Conservation (phyloP, 1,140 invertebrate species). For the Plectus sambesii region DNA sequence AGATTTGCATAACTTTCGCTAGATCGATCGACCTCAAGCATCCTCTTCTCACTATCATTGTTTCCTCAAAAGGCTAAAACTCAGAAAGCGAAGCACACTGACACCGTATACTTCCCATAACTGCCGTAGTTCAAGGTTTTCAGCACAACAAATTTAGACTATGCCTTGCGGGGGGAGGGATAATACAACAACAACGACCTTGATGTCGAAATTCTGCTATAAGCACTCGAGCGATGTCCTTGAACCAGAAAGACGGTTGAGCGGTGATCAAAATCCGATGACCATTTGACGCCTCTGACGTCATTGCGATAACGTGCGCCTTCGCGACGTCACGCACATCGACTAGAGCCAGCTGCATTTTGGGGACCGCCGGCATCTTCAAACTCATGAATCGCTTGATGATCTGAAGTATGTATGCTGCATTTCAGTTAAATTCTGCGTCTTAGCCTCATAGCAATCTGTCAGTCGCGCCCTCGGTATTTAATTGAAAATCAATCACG, state of each 20-base stretch:
- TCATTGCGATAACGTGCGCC: constrained; percentile 54
- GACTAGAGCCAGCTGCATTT: constrained; percentile 49
- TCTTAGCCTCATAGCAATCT: no score
- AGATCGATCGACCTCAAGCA: no score
- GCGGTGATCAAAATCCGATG: constrained; percentile 44
- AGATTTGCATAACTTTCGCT: no score
- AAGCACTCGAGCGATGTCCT: constrained; percentile 48
- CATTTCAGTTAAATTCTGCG: no score
- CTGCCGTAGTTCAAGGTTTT: no score
- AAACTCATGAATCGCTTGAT: constrained; percentile 49
- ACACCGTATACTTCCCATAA: no score
- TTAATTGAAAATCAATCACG: no score
- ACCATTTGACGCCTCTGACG: constrained; percentile 49
- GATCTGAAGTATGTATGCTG: constrained; percentile 40
- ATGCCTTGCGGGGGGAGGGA: constrained; percentile 13
- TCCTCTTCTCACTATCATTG: no score
- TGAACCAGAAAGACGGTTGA: constrained; percentile 48
- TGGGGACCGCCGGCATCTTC: constrained; percentile 50
- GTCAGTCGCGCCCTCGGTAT: no score
- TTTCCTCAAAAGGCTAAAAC: no score
- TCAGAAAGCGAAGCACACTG: no score
- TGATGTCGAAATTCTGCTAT: constrained; percentile 40
- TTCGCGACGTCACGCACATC: constrained; percentile 55
- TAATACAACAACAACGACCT: no score
- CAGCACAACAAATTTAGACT: constrained; percentile 9